Conservation (phyloP, 2,113 vertebrate genomes). For the Scartelaos histophorus region DNA sequence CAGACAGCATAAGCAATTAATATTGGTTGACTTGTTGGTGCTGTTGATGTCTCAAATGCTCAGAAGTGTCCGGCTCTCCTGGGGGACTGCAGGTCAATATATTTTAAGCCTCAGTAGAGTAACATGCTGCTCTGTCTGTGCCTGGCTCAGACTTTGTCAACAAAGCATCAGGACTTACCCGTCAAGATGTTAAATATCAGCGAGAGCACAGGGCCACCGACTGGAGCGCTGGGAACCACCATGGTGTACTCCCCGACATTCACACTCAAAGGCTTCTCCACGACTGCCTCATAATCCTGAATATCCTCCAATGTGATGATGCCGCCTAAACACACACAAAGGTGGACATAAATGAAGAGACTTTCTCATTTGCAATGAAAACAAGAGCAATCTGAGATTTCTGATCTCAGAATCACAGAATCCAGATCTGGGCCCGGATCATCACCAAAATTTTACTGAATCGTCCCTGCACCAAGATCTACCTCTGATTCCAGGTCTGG, state of each 20-base stretch:
- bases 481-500: no score
- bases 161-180: conserved; percentile 74
- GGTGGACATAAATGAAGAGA: conserved; percentile 29
- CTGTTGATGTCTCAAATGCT: neutral
- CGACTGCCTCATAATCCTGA: conserved; percentile 74
- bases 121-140: conserved; percentile 21
- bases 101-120: conserved; percentile 18
- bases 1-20: neutral
- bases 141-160: conserved; percentile 39
- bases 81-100: conserved; percentile 17
- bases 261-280: conserved; percentile 80
- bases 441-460: no score
- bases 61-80: neutral
- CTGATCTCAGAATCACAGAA: no score
- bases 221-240: conserved; percentile 81
- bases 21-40: neutral
- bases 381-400: no score
- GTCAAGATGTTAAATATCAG: conserved; percentile 93
- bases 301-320: conserved; percentile 89
- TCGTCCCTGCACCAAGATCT: no score
- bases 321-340: conserved; percentile 80
- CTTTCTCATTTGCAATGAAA: conserved; percentile 37
- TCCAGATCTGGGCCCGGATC: no score
- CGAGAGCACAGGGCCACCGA: conserved; percentile 89
- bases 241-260: conserved; percentile 80